Evolutionary conservation across 2,113 vertebrate species (phyloP).

Genomic region (Colistium nudipinnis): DNA sequence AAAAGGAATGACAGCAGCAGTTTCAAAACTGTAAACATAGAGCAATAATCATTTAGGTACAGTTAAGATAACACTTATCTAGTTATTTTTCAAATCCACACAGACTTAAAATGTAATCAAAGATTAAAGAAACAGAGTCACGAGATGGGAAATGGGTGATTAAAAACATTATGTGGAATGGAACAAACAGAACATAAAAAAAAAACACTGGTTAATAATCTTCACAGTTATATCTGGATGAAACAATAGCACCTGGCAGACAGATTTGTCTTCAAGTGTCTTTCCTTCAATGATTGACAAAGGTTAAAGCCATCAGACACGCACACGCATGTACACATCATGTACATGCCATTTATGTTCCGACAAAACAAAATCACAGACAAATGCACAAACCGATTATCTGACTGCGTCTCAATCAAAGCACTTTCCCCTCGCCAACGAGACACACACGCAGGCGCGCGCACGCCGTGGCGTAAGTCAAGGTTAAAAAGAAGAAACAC

Average conservation of each 20-base stretch:
- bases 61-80: too few relatives aligned
- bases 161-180: too few relatives aligned
- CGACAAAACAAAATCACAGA: constrained; percentile 20
- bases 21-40: neutral
- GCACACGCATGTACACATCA: neutral
- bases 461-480: neutral
- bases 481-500: too few relatives aligned
- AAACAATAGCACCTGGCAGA: neutral
- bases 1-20: neutral
- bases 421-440: constrained; percentile 11
- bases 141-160: too few relatives aligned
- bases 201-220: neutral
- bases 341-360: constrained; percentile 45
- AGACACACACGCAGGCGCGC: neutral
- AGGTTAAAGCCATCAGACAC: constrained; percentile 7
- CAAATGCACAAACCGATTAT: constrained; percentile 17
- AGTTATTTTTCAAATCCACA: too few relatives aligned
- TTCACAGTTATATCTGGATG: too few relatives aligned
- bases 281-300: neutral
- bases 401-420: constrained; percentile 8
- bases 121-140: too few relatives aligned
- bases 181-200: too few relatives aligned
- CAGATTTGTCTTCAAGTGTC: neutral
- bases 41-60: too few relatives aligned
- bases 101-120: too few relatives aligned